Conservation (phyloP, 2,888 invertebrate species). For the Gnatocerus cornutus region DNA sequence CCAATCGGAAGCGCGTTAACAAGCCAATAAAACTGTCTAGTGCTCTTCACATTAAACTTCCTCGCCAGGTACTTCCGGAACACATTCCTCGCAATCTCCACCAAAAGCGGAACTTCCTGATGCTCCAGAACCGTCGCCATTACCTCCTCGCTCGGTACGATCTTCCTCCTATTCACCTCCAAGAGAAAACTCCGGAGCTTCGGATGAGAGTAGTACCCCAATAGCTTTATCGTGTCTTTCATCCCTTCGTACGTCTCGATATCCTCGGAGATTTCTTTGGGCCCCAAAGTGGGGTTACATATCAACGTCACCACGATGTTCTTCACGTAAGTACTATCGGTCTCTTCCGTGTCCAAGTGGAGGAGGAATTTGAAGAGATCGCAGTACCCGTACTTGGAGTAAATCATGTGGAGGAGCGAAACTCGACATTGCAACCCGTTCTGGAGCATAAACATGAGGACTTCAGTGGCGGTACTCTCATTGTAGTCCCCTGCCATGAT, state of each 20-base stretch:
- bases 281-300: neutral
- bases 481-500: neutral
- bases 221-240: neutral
- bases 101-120: neutral
- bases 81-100: neutral
- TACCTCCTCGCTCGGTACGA: neutral
- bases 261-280: neutral
- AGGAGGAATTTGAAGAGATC: constrained; percentile 1
- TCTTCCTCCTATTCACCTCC: neutral
- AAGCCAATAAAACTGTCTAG: neutral
- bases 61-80: neutral
- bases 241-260: too few species aligned
- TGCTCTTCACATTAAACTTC: neutral
- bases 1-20: neutral
- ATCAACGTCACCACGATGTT: neutral
- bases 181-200: neutral
- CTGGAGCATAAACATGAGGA: neutral
- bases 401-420: neutral
- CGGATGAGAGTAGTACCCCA: neutral
- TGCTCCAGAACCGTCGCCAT: neutral
- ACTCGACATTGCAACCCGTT: neutral
- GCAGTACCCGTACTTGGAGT: constrained; percentile 1
- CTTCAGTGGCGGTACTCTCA: neutral
- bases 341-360: neutral
- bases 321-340: neutral